Evolutionary conservation across 2,797 vertebrate genomes (phyloP).

Genomic region (Ara ararauna): DNA sequence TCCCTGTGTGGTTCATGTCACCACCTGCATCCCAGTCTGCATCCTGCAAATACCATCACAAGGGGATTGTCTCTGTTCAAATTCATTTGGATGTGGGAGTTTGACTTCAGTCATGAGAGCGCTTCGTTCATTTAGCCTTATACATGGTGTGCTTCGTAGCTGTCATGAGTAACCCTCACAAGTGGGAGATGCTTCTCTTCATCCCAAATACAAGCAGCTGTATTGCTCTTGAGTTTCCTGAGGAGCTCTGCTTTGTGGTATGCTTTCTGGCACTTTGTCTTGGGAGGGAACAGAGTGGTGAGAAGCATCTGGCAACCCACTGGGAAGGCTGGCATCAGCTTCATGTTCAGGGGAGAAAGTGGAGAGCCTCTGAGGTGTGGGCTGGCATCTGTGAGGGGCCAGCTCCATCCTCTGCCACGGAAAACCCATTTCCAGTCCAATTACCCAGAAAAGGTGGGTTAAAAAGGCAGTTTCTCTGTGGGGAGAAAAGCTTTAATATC

Average conservation of each 20-base stretch:
- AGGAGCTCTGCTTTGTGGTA: neutral
- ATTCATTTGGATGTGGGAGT: neutral
- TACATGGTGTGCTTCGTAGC: accelerated
- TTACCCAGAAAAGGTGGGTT: slow-evolving; percentile 39
- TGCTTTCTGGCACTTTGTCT: neutral
- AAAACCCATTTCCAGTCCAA: slow-evolving; percentile 42
- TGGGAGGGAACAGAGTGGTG: neutral
- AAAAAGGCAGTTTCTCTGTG: slow-evolving; percentile 28
- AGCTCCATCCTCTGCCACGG: neutral
- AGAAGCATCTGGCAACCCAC: neutral
- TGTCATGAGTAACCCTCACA: neutral
- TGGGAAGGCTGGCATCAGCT: neutral
- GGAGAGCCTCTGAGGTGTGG: neutral
- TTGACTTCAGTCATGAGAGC: neutral
- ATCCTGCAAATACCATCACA: neutral
- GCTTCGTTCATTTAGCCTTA: neutral
- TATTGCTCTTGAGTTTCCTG: neutral
- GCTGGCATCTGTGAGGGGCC: neutral
- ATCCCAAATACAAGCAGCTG: neutral
- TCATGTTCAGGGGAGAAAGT: neutral
- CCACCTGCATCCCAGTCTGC: neutral
- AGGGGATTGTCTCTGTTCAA: neutral
- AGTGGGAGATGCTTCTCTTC: neutral
- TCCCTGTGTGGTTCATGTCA: neutral
- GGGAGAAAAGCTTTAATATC: neutral